Base-by-base conservation (phyloP, 2,113 vertebrate species). In the Nothobranchius kuhntae region DNA sequence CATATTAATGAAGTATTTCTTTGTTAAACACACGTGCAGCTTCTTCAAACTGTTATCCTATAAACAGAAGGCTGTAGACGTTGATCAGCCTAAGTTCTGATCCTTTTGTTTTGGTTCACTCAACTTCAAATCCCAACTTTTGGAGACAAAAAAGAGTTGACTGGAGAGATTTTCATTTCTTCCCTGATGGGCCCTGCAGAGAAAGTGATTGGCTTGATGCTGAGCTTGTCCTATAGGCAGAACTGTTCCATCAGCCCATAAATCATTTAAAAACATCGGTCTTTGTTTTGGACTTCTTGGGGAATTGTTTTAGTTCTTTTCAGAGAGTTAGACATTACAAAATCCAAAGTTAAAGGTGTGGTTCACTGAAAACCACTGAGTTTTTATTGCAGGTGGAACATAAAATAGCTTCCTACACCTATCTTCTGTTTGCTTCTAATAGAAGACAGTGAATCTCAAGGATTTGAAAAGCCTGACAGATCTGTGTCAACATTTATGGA, bases 1-100 rank as follows among this genome's bases (percentile, higher is more conserved):
- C 9, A 9, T 40, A 40, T 3, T 40, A 30, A 30, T 30, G 4
- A 30, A 30, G 30, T 30, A 30, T 30, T 30, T 30, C 2, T 30
- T 30, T 30, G 30, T 30, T 30, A 30, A 30, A 30, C 30, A 30
- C 15, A 54, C 64, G 54, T 58, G 48, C 9, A 12, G 21, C 14
- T 5, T 45, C 2, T 46, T 8, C 46, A 56, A 62, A 4, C 53
- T 13, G 9, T 7, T 8, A 71, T 67, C 21, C 53, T 68, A 63
- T 65, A 6, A 66, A 59, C 42, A 10, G 17, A 40, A 63, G 14
- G 46, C 11, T 68, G 45, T 48, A 45, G 46, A 3, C 40, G 73
- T 63, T 80, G 56, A 78, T 70, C 63, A 42, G 60, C 21, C 59
- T 72, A 72, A 70, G 52, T 74, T 73, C 57, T 68, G 13, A 24